phyloP scores from a whole-genome alignment of 2,797 vertebrate genomes.

The Nasua narica region DNA sequence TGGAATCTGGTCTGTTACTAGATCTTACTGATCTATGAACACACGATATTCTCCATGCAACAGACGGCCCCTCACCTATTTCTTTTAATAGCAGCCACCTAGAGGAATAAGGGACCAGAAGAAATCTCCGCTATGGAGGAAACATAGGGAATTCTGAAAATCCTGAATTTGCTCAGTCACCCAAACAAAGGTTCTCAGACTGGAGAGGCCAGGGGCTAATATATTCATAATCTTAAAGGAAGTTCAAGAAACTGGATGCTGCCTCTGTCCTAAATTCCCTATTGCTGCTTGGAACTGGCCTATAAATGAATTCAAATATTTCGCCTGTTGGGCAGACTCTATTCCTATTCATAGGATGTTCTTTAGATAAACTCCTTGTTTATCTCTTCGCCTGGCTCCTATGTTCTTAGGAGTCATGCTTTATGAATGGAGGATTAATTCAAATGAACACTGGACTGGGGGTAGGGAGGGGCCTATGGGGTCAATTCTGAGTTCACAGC shows the following conservation, averaged over 20 bases:
- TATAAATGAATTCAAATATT: conserved; percentile 10
- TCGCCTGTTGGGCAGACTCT: neutral
- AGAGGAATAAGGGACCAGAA: neutral
- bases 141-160: neutral
- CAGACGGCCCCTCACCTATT: conserved; percentile 40
- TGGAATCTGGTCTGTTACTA: neutral
- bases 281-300: neutral
- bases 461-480: neutral
- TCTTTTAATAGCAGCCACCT: conserved; percentile 48
- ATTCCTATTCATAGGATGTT: neutral
- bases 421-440: conserved; percentile 32
- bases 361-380: conserved; percentile 32
- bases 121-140: conserved; percentile 10
- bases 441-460: neutral
- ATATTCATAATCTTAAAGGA: conserved; percentile 18
- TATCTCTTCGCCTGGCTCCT: neutral
- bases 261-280: neutral
- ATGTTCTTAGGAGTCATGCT: neutral
- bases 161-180: neutral
- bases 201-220: neutral
- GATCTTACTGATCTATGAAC: conserved; percentile 37
- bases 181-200: neutral
- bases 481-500: neutral
- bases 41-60: neutral
- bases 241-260: neutral